Conservation (phyloP, 2,113 vertebrate species). For the Pygoscelis antarcticus region DNA sequence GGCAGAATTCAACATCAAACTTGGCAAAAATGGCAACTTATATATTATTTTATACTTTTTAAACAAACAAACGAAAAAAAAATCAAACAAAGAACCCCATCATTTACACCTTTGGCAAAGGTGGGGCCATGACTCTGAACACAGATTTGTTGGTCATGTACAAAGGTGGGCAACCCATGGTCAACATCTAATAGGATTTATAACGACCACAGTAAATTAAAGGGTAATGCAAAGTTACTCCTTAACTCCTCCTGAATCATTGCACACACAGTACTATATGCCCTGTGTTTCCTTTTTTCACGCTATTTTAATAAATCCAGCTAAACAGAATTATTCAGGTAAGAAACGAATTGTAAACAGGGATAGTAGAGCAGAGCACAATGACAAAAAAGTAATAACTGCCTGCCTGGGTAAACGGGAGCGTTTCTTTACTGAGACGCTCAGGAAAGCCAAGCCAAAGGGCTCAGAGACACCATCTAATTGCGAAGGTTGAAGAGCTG, state of each 20-base stretch:
- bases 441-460: not conserved
- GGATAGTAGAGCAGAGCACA: not conserved
- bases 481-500: not conserved
- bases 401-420: not conserved
- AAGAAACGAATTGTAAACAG: not conserved
- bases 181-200: not conserved
- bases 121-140: not conserved
- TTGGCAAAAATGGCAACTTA: not conserved
- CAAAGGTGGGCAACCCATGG: not conserved
- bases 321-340: not conserved
- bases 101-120: not conserved
- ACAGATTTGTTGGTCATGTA: not conserved
- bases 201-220: not conserved
- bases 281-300: not conserved
- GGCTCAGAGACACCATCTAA: rapidly evolving
- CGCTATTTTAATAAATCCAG: not conserved
- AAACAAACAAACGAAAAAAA: not conserved
- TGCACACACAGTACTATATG: rapidly evolving
- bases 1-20: not conserved
- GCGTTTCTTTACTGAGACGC: not conserved
- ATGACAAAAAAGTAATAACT: not conserved
- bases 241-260: no score
- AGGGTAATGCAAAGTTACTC: not conserved
- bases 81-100: not conserved
- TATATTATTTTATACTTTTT: not conserved